Percentiles rank a stretch among this genome's conserved stretches.
Evolutionary conservation across 2,113 vertebrate genomes (phyloP).

Genomic region (Sceloporus undulatus): DNA sequence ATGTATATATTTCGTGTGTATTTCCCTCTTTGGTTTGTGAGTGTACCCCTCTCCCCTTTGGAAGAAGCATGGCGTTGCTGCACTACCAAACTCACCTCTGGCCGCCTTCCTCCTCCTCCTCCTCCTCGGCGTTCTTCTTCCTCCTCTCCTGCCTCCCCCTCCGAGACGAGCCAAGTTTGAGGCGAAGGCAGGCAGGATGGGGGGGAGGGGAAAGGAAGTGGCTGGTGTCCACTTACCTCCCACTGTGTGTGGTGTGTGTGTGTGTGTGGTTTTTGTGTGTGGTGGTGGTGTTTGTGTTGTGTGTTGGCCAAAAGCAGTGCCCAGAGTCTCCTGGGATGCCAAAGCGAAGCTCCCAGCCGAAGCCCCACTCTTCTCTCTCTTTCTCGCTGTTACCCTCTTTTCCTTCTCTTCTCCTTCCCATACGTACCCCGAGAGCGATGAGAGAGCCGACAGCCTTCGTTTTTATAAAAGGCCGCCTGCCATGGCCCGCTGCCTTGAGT

Average conservation of each 20-base stretch:
- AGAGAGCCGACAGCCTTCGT: constrained; percentile 79
- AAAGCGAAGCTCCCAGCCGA: constrained; percentile 65
- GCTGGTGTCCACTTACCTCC: constrained; percentile 78
- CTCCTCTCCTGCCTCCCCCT: background rate
- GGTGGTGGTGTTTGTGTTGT: too few species aligned
- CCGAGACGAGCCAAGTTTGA: constrained; percentile 78
- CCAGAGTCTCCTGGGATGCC: constrained; percentile 71
- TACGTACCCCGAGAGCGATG: constrained; percentile 83
- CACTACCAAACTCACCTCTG: too few species aligned
- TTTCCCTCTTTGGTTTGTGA: too few species aligned
- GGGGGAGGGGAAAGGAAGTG: background rate
- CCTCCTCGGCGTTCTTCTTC: background rate
- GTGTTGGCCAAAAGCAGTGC: too few species aligned
- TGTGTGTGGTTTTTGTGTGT: too few species aligned
- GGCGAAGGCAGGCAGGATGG: constrained; percentile 64
- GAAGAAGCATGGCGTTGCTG: too few species aligned
- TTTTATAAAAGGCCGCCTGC: constrained; percentile 79
- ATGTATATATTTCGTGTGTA: too few species aligned
- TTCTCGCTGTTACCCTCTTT: constrained; percentile 53
- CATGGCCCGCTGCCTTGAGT: constrained; percentile 84
- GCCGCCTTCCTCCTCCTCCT: too few species aligned
- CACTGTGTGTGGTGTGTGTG: constrained; percentile 49
- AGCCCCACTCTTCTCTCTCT: constrained; percentile 38
- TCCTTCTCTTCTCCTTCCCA: constrained; percentile 78
- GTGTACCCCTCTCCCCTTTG: too few species aligned